Evolutionary conservation across 2,113 vertebrate species (phyloP).

Genomic region (Campylomormyrus numenius): DNA sequence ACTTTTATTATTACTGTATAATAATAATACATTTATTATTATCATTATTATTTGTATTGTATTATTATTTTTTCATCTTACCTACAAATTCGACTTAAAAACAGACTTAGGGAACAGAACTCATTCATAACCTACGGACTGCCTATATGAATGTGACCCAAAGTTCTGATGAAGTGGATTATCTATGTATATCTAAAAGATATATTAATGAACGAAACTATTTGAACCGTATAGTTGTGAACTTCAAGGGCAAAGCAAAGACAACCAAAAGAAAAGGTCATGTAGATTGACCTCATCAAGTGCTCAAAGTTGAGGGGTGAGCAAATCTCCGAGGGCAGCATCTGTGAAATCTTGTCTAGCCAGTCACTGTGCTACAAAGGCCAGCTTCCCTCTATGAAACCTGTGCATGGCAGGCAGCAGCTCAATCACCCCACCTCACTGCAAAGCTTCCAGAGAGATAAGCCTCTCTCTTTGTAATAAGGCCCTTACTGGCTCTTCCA

Average conservation of each 20-base stretch:
- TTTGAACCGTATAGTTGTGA: not conserved
- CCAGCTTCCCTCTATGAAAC: not conserved
- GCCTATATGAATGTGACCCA: not conserved
- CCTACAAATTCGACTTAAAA: too few species aligned
- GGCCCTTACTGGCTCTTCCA: conserved; percentile 2
- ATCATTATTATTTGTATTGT: too few species aligned
- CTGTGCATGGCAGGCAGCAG: not conserved
- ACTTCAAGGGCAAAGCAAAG: not conserved
- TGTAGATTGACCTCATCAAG: not conserved
- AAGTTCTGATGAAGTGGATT: not conserved
- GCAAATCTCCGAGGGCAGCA: not conserved
- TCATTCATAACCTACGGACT: too few species aligned
- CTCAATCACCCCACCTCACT: not conserved
- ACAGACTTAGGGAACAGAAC: too few species aligned
- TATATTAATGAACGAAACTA: not conserved
- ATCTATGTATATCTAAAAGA: not conserved
- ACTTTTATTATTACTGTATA: too few species aligned
- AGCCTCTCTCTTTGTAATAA: conserved; percentile 22
- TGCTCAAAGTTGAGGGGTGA: not conserved
- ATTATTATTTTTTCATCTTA: too few species aligned
- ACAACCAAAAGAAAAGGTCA: not conserved
- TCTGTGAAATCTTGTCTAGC: not conserved
- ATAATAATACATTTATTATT: too few species aligned
- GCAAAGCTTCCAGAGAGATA: conserved; percentile 13
- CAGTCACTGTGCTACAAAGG: not conserved